Conservation (phyloP, 2,888 invertebrate species). For the Rhaphigaster nebulosa region DNA sequence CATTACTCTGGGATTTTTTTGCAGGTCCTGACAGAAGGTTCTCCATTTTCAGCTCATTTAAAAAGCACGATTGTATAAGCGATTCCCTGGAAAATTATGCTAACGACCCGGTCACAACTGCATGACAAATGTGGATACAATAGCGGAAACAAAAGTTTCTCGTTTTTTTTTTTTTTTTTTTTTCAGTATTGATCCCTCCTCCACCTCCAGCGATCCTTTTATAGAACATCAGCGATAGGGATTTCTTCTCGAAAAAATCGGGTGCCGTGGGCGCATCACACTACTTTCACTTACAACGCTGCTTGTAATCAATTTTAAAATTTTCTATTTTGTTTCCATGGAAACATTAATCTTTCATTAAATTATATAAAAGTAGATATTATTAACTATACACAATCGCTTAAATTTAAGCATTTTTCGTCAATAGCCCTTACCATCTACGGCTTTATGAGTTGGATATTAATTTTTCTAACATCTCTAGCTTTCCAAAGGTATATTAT, state of each 20-base stretch:
- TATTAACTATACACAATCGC: no score
- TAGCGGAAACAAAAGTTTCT: constrained; percentile 22
- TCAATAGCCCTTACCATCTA: no score
- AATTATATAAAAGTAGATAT: no score
- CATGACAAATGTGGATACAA: constrained; percentile 48
- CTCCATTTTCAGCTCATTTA: constrained; percentile 45
- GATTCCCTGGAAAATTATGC: constrained; percentile 39
- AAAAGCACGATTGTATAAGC: constrained; percentile 36
- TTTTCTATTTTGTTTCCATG: no score
- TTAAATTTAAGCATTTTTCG: neutral
- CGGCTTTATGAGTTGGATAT: no score
- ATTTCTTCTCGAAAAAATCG: no score
- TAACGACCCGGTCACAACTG: constrained; percentile 48
- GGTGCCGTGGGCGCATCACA: no score
- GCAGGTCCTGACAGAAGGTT: constrained; percentile 4
- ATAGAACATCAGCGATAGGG: neutral
- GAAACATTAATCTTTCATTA: no score
- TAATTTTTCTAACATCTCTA: no score
- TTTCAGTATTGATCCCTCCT: neutral
- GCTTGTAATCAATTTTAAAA: no score
- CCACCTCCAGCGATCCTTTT: neutral
- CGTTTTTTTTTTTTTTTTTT: neutral
- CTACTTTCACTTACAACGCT: no score
- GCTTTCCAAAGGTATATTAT: no score
- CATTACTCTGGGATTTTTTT: constrained; percentile 25